phyloP scores from a whole-genome alignment of 2,113 vertebrate species.

The Upupa epops region DNA sequence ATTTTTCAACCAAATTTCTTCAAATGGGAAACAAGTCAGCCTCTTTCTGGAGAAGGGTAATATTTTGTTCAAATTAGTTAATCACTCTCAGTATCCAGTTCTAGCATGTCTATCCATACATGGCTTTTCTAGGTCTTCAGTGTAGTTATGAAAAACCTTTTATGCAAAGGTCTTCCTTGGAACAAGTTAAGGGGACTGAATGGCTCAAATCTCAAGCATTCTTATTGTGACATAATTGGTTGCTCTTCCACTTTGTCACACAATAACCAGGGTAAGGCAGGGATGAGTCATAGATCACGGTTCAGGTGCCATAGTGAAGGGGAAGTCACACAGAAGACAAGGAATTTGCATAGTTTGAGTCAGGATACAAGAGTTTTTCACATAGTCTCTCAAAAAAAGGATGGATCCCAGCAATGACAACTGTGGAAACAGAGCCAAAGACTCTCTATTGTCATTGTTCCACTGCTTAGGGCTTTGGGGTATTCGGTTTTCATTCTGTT shows the following conservation, averaged over 20 bases:
- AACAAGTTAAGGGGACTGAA: not conserved
- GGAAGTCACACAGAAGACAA: not conserved
- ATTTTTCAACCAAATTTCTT: not conserved
- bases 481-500: not conserved
- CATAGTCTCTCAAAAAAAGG: not conserved
- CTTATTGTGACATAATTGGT: not conserved
- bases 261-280: not conserved
- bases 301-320: not conserved
- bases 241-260: not conserved
- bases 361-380: not conserved
- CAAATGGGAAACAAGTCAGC: not conserved
- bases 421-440: not conserved
- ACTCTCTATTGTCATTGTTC: not conserved
- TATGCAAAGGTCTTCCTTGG: not conserved
- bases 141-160: not conserved
- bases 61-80: not conserved
- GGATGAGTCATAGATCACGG: rapidly evolving
- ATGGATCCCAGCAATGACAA: not conserved
- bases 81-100: not conserved
- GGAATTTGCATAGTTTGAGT: not conserved
- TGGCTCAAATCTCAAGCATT: not conserved
- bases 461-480: not conserved
- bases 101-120: not conserved
- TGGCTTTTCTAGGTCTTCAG: not conserved
- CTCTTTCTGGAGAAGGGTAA: not conserved